Evolutionary conservation across 2,888 invertebrate species (phyloP).

Genomic region (Rotaria sp.): DNA sequence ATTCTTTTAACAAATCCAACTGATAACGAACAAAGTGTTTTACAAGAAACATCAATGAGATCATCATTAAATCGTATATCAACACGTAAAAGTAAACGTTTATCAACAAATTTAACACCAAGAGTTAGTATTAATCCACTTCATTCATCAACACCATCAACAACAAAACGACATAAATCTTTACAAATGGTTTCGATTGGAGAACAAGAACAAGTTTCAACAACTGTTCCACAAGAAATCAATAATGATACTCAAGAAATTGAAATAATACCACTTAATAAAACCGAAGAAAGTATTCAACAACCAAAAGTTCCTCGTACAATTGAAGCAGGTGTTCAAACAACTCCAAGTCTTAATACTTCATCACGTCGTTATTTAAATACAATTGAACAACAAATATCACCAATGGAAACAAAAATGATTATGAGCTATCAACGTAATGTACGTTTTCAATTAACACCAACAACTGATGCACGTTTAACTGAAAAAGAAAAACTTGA

Average conservation of each 20-base stretch:
- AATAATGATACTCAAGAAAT: background rate
- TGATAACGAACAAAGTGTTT: background rate
- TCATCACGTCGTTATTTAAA: background rate
- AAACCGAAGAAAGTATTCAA: background rate
- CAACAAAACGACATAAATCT: background rate
- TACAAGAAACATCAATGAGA: background rate
- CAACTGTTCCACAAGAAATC: background rate
- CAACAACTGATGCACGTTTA: conserved; percentile 12
- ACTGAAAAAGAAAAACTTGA: background rate
- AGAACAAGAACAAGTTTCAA: background rate
- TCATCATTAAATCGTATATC: background rate
- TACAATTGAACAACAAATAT: background rate
- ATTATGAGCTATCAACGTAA: background rate
- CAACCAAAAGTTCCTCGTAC: background rate
- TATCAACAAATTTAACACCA: background rate
- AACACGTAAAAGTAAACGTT: background rate
- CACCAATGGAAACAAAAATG: background rate
- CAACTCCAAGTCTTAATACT: background rate
- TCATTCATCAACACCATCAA: background rate
- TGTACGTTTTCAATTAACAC: conserved; percentile 8
- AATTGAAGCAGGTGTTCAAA: background rate
- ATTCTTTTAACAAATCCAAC: background rate
- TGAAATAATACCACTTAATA: background rate
- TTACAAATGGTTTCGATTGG: background rate
- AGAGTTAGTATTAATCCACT: background rate